Base-by-base conservation (phyloP, 2,113 vertebrate species). In the Pollachius pollachius region DNA sequence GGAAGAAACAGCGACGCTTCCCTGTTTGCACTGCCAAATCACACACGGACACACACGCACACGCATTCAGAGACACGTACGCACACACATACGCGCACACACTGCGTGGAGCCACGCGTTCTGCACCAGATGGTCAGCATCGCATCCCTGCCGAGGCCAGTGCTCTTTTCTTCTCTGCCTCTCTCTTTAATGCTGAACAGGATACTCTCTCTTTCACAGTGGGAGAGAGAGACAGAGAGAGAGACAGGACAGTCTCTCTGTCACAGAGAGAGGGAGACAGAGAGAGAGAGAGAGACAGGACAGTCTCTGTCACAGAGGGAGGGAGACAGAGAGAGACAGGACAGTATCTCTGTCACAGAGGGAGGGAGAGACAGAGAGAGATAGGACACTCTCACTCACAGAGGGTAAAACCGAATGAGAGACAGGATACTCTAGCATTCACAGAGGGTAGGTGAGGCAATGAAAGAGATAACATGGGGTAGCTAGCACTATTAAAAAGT, bases 61-160 rank as follows among this genome's bases (percentile, higher is more conserved):
- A 64, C 34, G 34, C 54, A 58, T 58, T 5, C 54, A 57, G 9
- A n/a, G 15, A 17, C 54, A n/a, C 54, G 7, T 17, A 52, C 61
- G 59, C 52, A 67, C 27, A 61, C 61, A 64, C 18, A 68, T 48
- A 72, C 62, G 67, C 66, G 63, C 64, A 15, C 59, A 64, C 61
- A 60, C 52, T 60, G 64, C 62, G 63, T 27, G 18, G 62, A 37
- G 76, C 73, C 78, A 78, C 64, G 65, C 59, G 71, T 74, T 62
- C 62, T 69, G 63, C 69, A 76, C 58, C 85, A 81, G 81, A 85
- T 87, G 81, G 79, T 78, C 73, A 65, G 64, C 37, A 67, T 71
- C 70, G 61, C 69, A 73, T 75, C 72, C 74, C 72, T 58, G 68
- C 69, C 70, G 66, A 69, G 67, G 52, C 64, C 61, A 64, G 13